Conservation (phyloP, 2,888 invertebrate species). For the Tetragnatha montana region DNA sequence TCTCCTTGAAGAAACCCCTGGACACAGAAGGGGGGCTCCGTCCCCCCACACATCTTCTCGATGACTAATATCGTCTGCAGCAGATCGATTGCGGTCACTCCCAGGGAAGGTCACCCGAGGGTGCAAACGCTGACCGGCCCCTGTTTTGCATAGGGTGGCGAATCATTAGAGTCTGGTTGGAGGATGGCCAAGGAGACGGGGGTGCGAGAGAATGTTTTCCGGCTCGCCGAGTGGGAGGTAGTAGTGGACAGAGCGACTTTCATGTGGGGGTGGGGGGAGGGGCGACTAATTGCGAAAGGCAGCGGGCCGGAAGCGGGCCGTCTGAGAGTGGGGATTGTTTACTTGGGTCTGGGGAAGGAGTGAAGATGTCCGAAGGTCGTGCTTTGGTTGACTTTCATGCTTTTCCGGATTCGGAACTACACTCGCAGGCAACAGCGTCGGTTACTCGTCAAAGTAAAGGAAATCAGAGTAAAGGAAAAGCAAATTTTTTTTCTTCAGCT, state of each 20-base stretch:
- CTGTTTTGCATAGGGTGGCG: slow-evolving; percentile 5
- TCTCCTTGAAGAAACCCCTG: not conserved
- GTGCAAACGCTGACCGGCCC: not conserved
- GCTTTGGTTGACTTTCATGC: no score
- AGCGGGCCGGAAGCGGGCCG: not conserved
- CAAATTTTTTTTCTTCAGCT: no score
- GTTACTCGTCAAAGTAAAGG: no score
- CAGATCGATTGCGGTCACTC: slow-evolving; percentile 33
- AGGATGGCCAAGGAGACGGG: no score
- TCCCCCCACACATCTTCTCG: slow-evolving; percentile 26
- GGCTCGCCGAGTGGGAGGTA: no score
- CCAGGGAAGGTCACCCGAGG: slow-evolving; percentile 24
- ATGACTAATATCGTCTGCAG: slow-evolving; percentile 52
- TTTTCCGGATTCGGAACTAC: no score
- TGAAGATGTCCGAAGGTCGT: not conserved
- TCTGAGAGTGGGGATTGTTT: not conserved
- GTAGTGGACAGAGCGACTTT: no score
- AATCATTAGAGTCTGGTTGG: not conserved
- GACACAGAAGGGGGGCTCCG: slow-evolving; percentile 6
- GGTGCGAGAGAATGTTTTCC: no score
- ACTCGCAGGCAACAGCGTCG: no score
- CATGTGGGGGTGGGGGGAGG: no score
- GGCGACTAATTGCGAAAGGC: no score
- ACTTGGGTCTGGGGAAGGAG: not conserved
- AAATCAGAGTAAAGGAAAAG: no score